Evolutionary conservation across 1,140 invertebrate species (phyloP), one percentile per base, ranked within the genome.

Genomic region (Apis florea): DNA sequence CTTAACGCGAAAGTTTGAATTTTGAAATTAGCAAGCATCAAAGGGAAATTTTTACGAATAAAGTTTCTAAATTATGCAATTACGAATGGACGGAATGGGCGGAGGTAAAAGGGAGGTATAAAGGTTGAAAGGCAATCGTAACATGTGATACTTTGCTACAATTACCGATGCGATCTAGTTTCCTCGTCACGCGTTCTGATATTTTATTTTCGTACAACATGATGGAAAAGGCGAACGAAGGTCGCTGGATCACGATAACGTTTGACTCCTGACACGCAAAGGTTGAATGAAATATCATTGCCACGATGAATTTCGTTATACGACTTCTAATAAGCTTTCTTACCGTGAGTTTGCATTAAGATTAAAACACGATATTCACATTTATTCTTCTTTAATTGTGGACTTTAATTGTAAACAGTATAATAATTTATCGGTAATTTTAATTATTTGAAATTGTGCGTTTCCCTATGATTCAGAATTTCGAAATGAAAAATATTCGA

Each of bases 181-280:
- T 53, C 19, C 47, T 31, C 10, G 59, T 63, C 59, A 74, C 58
- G 63, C 51, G 21, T 67, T 58, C 19, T 24, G 15, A 77, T 53
- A 58, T 64, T 77, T 77, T 66, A 68, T 77, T 77, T 77, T 77
- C 51, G 6, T 63, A 47, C 40, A n/a, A 63, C 58, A 8, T 26
- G 51, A 19, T 51, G 64, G 26, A 47, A 64, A 68, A 77, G 26
- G 31, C 59, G 21, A 64, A 6, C 61, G 63, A 77, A 77, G 64
- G 58, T 74, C 72, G 59, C 56, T 40, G 19, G 24, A 74, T 26
- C 24, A n/a, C 24, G 72, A 26, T 74, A 63, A 31, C 31, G 24
- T 17, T 19, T 21, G 17, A 63, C 47, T 61, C 53, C 21, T 74
- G 47, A 51, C 72, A 74, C 72, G 72, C 72, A 63, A 74, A 26